These are phyloP conservation scores for Lacanobia oleracea DNA, from an alignment of 2,888 invertebrate genomes.

Conservation along the genomic window DNA sequence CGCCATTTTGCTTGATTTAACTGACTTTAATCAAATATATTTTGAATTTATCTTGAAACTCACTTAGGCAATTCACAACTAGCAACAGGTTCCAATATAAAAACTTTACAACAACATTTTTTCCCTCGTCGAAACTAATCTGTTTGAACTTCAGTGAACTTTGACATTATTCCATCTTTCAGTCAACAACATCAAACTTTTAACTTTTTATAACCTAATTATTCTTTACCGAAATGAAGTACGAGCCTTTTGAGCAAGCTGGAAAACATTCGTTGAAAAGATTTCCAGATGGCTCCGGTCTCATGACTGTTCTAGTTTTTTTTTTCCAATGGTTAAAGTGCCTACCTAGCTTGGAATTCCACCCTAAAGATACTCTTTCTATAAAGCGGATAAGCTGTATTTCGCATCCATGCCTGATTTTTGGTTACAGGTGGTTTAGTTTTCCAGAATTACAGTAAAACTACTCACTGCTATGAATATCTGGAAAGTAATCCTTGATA, in stretches of 20 bases:
- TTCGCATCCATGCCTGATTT: background rate
- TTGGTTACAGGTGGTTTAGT: background rate
- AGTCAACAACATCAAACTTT: conserved; percentile 21
- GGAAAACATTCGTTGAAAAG: background rate
- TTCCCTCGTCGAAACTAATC: conserved; percentile 4
- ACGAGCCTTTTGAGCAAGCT: conserved; percentile 25
- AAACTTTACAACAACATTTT: background rate
- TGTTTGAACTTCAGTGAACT: conserved; percentile 48
- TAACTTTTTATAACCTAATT: conserved; percentile 15
- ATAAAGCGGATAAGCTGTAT: background rate
- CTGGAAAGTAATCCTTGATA: too few species aligned
- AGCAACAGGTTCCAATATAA: background rate
- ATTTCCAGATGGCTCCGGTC: too few species aligned
- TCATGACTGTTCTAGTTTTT: too few species aligned
- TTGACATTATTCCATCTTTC: conserved; percentile 28
- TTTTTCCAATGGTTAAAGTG: too few species aligned
- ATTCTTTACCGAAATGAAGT: conserved; percentile 10
- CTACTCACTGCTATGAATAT: too few species aligned
- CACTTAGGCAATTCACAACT: conserved; percentile 12
- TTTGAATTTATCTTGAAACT: background rate
- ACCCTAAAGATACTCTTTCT: background rate
- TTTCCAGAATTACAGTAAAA: background rate
- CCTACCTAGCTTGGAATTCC: too few species aligned
- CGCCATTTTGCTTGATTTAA: conserved; percentile 30
- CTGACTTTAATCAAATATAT: background rate